Percentiles rank a stretch among this genome's conserved stretches.
Conservation (phyloP, 2,113 vertebrate species). For the Micromys minutus region DNA sequence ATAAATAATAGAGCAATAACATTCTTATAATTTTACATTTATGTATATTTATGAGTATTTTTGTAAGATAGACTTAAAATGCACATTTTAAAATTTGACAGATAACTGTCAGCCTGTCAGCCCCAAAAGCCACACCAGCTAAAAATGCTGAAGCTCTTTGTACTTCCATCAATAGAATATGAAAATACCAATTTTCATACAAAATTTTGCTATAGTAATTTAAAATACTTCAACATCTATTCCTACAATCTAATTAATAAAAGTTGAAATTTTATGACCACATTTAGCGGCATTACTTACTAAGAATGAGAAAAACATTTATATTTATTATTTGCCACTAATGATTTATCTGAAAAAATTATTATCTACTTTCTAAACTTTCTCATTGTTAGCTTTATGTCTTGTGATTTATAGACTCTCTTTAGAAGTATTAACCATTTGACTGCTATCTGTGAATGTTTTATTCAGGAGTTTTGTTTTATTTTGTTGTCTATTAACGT, state of each 20-base stretch:
- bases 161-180: not conserved
- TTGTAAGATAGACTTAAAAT: not conserved
- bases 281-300: slow-evolving; percentile 17
- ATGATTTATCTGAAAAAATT: not conserved
- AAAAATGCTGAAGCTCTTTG: slow-evolving; percentile 9
- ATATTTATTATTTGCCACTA: not conserved
- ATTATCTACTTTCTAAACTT: not conserved
- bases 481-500: not conserved
- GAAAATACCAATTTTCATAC: not conserved
- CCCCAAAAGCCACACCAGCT: not conserved
- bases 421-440: not conserved
- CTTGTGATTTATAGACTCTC: not conserved
- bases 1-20: not conserved
- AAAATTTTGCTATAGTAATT: not conserved
- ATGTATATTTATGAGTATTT: slow-evolving; percentile 59
- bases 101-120: slow-evolving; percentile 54
- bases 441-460: not conserved
- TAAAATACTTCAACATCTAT: not conserved
- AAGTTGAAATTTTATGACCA: slow-evolving; percentile 18
- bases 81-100: slow-evolving; percentile 38
- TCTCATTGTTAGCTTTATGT: not conserved
- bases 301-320: not conserved
- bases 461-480: no score
- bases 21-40: slow-evolving; percentile 40
- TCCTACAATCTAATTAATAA: slow-evolving; percentile 40